Evolutionary conservation across 2,888 invertebrate genomes (phyloP).

Genomic region (Pseudococcus longispinus): DNA sequence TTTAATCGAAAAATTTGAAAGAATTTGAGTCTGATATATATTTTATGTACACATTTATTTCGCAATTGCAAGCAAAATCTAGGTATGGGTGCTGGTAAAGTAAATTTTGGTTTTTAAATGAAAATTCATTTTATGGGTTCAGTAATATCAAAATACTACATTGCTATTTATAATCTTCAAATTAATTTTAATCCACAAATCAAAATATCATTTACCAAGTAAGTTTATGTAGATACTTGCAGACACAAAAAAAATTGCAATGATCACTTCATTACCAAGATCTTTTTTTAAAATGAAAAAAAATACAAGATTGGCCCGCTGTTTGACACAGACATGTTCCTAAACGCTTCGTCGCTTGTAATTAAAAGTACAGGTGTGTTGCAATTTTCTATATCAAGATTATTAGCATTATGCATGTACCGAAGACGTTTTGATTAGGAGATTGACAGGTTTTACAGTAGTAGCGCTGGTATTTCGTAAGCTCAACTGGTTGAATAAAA

Average conservation of each 20-base stretch:
- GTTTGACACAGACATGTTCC: neutral
- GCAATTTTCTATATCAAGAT: slow-evolving; percentile 10
- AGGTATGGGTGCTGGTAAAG: too few relatives aligned
- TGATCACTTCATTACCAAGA: neutral
- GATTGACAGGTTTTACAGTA: slow-evolving; percentile 29
- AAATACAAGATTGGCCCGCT: neutral
- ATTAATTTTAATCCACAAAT: too few relatives aligned
- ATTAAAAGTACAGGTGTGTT: neutral
- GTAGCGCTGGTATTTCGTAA: neutral
- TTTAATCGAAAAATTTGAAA: neutral
- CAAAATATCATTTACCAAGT: neutral
- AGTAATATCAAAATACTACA: too few relatives aligned
- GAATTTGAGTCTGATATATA: neutral
- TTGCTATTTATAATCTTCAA: too few relatives aligned
- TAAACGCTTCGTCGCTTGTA: slow-evolving; percentile 12
- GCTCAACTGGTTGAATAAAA: neutral
- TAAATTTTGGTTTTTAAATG: too few relatives aligned
- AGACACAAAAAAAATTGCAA: neutral
- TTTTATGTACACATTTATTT: too few relatives aligned
- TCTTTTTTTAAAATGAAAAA: neutral
- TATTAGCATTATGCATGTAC: slow-evolving; percentile 1
- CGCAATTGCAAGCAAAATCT: too few relatives aligned
- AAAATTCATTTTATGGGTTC: too few relatives aligned
- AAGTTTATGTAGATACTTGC: neutral
- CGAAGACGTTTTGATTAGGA: slow-evolving; percentile 20